phyloP scores from a whole-genome alignment of 2,888 invertebrate genomes.

The Patella pellucida region DNA sequence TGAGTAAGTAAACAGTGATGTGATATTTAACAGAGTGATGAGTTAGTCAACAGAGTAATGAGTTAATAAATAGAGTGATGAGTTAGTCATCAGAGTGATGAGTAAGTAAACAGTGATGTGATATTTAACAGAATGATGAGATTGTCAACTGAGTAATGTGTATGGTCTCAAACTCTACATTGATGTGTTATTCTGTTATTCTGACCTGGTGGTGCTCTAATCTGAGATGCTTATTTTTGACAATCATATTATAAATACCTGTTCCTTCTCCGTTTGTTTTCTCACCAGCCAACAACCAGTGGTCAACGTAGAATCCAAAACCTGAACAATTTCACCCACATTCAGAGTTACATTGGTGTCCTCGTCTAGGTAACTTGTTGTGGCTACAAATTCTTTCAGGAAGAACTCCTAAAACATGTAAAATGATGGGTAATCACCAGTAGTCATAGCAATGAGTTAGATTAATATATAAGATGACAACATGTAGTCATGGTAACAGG shows the following conservation, averaged over 20 bases:
- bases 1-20: no score
- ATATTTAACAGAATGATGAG: no score
- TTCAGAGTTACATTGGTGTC: conserved; percentile 32
- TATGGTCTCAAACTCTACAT: neutral
- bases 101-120: no score
- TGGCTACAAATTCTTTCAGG: conserved; percentile 33
- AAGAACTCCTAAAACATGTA: conserved; percentile 38
- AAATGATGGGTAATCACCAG: no score
- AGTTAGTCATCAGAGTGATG: no score
- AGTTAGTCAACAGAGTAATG: no score
- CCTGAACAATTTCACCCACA: conserved; percentile 58
- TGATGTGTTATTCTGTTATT: neutral
- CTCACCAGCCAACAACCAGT: conserved; percentile 61
- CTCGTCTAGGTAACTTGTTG: conserved; percentile 32
- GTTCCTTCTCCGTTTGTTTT: conserved; percentile 42
- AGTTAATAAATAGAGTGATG: no score
- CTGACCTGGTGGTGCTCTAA: neutral
- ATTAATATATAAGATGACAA: no score
- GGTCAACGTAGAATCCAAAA: conserved; percentile 55
- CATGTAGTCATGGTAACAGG: no score
- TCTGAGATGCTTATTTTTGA: neutral
- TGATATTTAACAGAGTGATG: no score
- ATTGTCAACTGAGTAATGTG: neutral
- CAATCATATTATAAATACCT: conserved; percentile 36
- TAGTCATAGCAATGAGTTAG: no score